Percentiles rank a stretch among this genome's conserved stretches.
phyloP scores from a whole-genome alignment of 1,140 invertebrate genomes.

The Heliconius hermathena region DNA sequence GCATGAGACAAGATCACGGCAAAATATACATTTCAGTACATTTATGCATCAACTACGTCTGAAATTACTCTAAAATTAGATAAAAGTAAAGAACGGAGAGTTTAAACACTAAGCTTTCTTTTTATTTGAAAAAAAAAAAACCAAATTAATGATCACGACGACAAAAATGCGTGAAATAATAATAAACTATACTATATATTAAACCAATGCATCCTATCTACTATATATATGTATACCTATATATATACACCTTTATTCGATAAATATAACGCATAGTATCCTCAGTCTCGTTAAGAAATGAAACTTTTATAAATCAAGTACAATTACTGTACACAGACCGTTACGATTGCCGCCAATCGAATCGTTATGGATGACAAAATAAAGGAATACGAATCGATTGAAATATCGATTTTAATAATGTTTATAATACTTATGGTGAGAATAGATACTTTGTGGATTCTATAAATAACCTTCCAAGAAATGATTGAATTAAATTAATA shows the following conservation, averaged over 20 bases:
- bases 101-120: neutral
- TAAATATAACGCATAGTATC: neutral
- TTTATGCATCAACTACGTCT: neutral
- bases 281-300: neutral
- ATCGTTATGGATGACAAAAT: neutral
- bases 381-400: neutral
- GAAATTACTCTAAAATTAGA: neutral
- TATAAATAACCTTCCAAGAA: no score
- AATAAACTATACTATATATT: no score
- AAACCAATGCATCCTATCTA: no score
- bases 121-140: neutral
- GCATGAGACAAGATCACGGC: slow-evolving; percentile 34
- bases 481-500: no score
- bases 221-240: no score
- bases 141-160: neutral
- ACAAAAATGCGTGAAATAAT: neutral
- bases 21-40: slow-evolving; percentile 14
- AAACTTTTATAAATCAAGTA: neutral
- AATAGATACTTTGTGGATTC: no score
- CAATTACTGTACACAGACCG: neutral
- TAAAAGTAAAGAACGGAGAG: neutral
- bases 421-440: no score
- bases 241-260: neutral
- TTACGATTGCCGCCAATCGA: neutral
- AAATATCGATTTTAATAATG: neutral